Percentiles rank a stretch among this genome's conserved stretches.
Conservation (phyloP, 1,140 invertebrate species). For the Macrobrachium rosenbergii region DNA sequence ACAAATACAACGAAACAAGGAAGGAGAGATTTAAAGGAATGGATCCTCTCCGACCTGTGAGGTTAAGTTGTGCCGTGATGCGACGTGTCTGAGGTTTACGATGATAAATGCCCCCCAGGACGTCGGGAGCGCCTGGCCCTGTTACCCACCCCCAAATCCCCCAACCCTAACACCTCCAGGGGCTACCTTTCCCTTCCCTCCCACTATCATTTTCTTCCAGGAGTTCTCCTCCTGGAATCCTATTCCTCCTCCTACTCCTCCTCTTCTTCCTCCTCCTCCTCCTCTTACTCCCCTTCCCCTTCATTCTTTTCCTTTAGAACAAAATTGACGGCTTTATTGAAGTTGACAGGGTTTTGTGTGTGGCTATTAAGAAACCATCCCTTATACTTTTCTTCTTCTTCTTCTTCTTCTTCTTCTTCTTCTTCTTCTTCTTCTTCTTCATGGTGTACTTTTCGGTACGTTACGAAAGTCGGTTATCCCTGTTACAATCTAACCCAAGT, state of each 20-base stretch:
- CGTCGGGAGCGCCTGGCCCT: background rate
- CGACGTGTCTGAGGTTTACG: background rate
- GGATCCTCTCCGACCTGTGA: no score
- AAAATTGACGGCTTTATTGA: background rate
- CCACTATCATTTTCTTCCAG: slow-evolving; percentile 8
- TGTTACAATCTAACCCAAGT: no score
- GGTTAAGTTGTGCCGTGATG: no score
- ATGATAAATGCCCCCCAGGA: slow-evolving; percentile 37
- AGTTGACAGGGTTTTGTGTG: no score
- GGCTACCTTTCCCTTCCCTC: slow-evolving; percentile 1
- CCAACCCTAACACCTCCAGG: background rate
- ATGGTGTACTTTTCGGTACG: no score
- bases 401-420: no score
- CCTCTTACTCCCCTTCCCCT: background rate
- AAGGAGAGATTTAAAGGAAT: background rate
- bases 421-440: no score
- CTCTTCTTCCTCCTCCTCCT: background rate
- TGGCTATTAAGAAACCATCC: no score
- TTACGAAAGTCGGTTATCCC: no score
- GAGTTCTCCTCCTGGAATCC: background rate
- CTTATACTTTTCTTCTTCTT: no score
- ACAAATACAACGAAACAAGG: background rate
- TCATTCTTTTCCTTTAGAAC: background rate
- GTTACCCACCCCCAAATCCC: background rate
- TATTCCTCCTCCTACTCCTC: background rate